Conservation (phyloP, 2,113 vertebrate species). For the Rousettus leschenaultii region DNA sequence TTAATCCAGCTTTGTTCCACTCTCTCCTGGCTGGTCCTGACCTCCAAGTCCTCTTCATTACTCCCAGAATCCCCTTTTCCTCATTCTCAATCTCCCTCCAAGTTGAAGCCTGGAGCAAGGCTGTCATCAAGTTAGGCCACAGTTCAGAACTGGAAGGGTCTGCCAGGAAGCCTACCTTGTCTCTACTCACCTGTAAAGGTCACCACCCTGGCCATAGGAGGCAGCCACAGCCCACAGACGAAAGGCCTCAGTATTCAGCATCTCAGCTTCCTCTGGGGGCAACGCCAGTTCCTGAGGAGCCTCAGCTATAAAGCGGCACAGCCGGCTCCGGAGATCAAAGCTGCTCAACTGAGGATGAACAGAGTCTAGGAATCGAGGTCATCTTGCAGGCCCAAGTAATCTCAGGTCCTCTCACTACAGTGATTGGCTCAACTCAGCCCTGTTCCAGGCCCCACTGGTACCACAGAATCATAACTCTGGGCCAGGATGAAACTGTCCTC, state of each 20-base stretch:
- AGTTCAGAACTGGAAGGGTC: not conserved
- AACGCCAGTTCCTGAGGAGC: constrained; percentile 88
- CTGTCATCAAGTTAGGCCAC: not conserved
- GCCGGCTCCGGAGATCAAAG: constrained; percentile 85
- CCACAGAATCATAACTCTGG: not conserved
- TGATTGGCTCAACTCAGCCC: not conserved
- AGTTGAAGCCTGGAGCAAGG: not conserved
- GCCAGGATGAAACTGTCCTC: not conserved
- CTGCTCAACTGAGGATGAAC: constrained; percentile 82
- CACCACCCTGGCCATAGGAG: constrained; percentile 90
- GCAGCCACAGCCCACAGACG: constrained; percentile 92
- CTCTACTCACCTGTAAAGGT: constrained; percentile 88
- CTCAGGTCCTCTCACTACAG: not conserved
- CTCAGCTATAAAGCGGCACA: constrained; percentile 89
- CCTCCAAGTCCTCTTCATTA: not conserved
- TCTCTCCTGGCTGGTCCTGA: not conserved
- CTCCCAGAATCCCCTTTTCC: not conserved
- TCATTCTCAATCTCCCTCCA: not conserved
- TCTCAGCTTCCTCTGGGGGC: constrained; percentile 85
- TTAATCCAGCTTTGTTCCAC: not conserved
- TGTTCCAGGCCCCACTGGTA: not conserved
- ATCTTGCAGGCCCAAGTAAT: not conserved
- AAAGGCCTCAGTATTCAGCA: constrained; percentile 88
- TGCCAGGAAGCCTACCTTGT: not conserved
- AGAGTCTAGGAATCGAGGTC: not conserved